Evolutionary conservation across 2,888 invertebrate genomes (phyloP), one percentile per base, ranked within the genome.

Genomic region (Glomeris marginata): DNA sequence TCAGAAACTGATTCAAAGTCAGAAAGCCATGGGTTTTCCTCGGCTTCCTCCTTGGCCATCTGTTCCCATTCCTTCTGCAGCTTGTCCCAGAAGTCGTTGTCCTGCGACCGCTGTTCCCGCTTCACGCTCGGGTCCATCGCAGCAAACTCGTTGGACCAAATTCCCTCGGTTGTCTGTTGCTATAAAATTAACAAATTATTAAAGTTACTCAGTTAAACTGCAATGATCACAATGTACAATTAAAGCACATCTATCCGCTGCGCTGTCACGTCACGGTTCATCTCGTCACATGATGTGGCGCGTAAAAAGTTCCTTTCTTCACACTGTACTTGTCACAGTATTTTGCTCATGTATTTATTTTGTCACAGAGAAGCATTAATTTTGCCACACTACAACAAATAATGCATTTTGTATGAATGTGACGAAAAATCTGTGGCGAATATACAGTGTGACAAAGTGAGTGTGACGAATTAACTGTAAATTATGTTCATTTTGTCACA

Each of bases 11-110:
- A 73, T 50, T 73, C 72, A 58, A 74, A 78, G 56, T 81, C 80
- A 38, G 80, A 74, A 43, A 80, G 69, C 87, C 87, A 88, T 0
- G 77, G 75, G 64, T 78, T 74, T 43, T 76, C 75, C 2, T 22
- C 61, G 51, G 64, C 59, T 13, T 66, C 63, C 58, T 78, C 65
- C 65, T 62, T 74, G 50, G 84, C 80, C 40, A 85, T 71, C 45
- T 65, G 63, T 51, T 66, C 64, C 69, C 69, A 69, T 50, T 69
- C 67, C 54, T 64, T 58, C 50, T 68, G 65, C 46, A 70, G 58
- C 41, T 62, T 63, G 16, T 67, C 63, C 69, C 69, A 70, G 60
- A 67, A 69, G 50, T 65, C 64, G 13, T 59, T 60, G 55, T 66
- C 64, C 51, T 61, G 33, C 4, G 44, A 38, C 10, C 40, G 38